These are phyloP conservation scores for Eristalinus sepulchralis DNA, from an alignment of 2,888 invertebrate genomes.

Conservation along the genomic window DNA sequence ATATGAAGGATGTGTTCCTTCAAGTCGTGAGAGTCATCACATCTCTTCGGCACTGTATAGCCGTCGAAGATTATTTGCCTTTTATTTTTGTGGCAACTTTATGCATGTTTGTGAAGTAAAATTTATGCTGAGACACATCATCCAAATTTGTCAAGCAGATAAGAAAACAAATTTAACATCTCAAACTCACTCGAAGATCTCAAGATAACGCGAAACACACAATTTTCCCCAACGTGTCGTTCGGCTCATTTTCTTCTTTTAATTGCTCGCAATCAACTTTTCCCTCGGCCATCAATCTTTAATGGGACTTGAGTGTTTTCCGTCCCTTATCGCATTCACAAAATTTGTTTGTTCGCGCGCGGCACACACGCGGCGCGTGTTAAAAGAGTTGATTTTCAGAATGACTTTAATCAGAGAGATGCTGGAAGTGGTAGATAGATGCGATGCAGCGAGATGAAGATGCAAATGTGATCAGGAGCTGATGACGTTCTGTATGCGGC, in stretches of 20 bases:
- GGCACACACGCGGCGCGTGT: neutral
- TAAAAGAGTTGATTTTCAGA: neutral
- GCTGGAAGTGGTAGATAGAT: neutral
- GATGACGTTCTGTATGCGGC: neutral
- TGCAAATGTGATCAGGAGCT: neutral
- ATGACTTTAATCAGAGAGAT: too few species aligned
- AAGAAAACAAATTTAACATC: neutral
- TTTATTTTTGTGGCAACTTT: too few species aligned
- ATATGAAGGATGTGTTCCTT: too few species aligned
- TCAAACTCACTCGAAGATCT: neutral
- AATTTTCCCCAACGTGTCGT: neutral
- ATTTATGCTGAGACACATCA: neutral
- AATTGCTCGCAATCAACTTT: neutral
- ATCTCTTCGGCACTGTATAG: too few species aligned
- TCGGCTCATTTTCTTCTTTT: neutral
- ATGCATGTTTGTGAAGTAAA: too few species aligned
- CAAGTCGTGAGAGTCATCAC: too few species aligned
- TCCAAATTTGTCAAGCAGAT: neutral
- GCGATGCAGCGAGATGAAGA: neutral
- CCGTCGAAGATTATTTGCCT: too few species aligned
- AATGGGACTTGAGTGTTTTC: neutral
- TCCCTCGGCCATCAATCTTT: neutral
- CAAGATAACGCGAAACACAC: neutral
- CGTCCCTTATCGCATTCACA: neutral
- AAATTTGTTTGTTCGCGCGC: neutral